Percentiles rank a stretch among this genome's conserved stretches.
Evolutionary conservation across 2,797 vertebrate species (phyloP).

Genomic region (Crenichthys baileyi): DNA sequence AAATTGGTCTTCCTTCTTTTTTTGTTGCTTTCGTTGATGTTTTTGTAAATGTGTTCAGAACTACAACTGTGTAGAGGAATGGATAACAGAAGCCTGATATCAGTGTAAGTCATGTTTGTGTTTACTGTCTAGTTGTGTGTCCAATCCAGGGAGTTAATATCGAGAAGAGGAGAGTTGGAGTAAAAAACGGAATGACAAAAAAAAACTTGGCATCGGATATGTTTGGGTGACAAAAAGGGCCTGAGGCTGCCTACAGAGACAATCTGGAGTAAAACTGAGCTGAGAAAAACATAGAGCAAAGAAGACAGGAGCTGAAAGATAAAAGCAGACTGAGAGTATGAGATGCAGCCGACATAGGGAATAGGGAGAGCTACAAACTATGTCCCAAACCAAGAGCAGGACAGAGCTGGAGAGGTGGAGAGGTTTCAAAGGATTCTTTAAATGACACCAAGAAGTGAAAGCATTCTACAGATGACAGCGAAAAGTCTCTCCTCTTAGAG

Average conservation of each 20-base stretch:
- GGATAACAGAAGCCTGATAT: conserved; percentile 52
- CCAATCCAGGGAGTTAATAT: conserved; percentile 45
- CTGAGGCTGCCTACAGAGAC: conserved; percentile 6
- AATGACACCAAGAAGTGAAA: neutral
- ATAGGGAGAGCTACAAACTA: conserved; percentile 12
- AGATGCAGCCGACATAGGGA: neutral
- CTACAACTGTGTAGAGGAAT: conserved; percentile 51
- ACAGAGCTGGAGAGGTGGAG: conserved; percentile 1
- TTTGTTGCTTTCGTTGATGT: conserved; percentile 45
- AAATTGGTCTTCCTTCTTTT: conserved; percentile 58
- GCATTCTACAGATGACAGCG: neutral
- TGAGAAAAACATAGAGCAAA: conserved; percentile 23
- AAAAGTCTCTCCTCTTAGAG: neutral
- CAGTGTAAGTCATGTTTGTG: conserved; percentile 56
- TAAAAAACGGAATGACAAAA: neutral
- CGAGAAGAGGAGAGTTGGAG: conserved; percentile 17
- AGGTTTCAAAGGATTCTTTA: neutral
- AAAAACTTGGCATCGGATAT: neutral
- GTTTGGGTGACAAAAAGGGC: conserved; percentile 22
- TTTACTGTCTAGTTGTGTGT: conserved; percentile 59
- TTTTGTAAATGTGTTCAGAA: conserved; percentile 57
- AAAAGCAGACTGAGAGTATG: conserved; percentile 16
- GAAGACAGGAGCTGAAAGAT: conserved; percentile 6
- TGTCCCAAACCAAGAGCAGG: conserved; percentile 10
- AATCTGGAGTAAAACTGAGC: conserved; percentile 13